Conservation (phyloP, 2,888 invertebrate genomes). For the Malachius bipustulatus region DNA sequence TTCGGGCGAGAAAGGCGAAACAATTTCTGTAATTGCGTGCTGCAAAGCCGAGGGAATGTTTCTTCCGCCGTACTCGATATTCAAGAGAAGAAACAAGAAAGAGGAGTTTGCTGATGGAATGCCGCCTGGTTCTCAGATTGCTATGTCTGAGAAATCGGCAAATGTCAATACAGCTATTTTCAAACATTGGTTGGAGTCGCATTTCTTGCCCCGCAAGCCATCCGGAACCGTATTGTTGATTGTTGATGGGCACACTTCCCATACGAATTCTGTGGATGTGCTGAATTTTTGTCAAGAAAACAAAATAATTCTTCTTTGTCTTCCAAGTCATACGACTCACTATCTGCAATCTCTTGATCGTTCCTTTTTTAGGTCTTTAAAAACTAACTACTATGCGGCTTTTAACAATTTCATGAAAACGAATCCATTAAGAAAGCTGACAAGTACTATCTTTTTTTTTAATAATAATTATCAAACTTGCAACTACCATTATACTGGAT, state of each 20-base stretch:
- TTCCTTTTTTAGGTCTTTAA: slow-evolving; percentile 24
- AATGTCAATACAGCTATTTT: slow-evolving; percentile 18
- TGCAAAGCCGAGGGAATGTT: slow-evolving; percentile 28
- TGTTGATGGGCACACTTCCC: slow-evolving; percentile 26
- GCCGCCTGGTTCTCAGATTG: slow-evolving; percentile 17
- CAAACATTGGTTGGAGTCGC: slow-evolving; percentile 12
- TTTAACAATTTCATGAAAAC: slow-evolving; percentile 15
- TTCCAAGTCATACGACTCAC: slow-evolving; percentile 25
- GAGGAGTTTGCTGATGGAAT: slow-evolving; percentile 17
- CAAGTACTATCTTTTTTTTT: too few species aligned
- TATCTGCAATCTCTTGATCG: slow-evolving; percentile 24
- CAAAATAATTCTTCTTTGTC: slow-evolving; percentile 22
- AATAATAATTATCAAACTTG: too few species aligned
- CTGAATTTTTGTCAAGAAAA: slow-evolving; percentile 21
- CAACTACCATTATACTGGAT: too few species aligned
- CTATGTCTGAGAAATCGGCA: slow-evolving; percentile 19
- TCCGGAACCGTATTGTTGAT: slow-evolving; percentile 23
- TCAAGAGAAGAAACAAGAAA: slow-evolving; percentile 19
- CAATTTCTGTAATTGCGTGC: slow-evolving; percentile 27
- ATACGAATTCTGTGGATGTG: slow-evolving; percentile 18
- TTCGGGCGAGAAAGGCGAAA: slow-evolving; percentile 27
- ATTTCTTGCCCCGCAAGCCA: slow-evolving; percentile 25
- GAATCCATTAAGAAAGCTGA: slow-evolving; percentile 17
- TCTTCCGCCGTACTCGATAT: slow-evolving; percentile 14
- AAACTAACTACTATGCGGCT: slow-evolving; percentile 18